phyloP scores from a whole-genome alignment of 2,888 invertebrate genomes.

The Seladonia tumulorum region DNA sequence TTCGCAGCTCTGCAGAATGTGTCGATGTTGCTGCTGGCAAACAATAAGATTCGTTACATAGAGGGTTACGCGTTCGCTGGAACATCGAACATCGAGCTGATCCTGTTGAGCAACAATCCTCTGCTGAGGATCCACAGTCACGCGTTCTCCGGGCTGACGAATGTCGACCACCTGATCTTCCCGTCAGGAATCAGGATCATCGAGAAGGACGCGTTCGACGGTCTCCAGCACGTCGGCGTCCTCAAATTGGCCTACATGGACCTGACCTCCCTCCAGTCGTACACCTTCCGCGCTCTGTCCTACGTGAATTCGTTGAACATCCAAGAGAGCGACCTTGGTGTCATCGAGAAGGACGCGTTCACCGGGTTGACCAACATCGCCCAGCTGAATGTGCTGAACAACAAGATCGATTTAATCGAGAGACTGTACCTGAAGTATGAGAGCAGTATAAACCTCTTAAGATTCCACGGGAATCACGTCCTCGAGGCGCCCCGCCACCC shows the following conservation, averaged over 20 bases:
- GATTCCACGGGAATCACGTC: constrained; percentile 93
- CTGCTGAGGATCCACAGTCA: constrained; percentile 91
- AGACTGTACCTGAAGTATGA: constrained; percentile 87
- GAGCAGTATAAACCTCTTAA: constrained; percentile 89
- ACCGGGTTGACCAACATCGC: constrained; percentile 90
- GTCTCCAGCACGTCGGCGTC: constrained; percentile 92
- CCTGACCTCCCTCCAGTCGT: constrained; percentile 88
- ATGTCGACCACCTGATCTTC: constrained; percentile 92
- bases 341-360: constrained; percentile 90
- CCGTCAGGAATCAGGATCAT: constrained; percentile 92
- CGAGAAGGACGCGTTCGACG: constrained; percentile 92
- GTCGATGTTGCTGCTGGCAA: constrained; percentile 88
- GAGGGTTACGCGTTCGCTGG: constrained; percentile 94
- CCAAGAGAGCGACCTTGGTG: constrained; percentile 93
- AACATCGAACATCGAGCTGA: constrained; percentile 92
- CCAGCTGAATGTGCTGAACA: constrained; percentile 91
- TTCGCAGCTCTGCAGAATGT: constrained; percentile 94
- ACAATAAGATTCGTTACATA: constrained; percentile 90
- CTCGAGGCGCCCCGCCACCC: constrained; percentile 89
- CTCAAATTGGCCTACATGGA: constrained; percentile 94
- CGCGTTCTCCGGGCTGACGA: constrained; percentile 93
- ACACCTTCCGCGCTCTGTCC: constrained; percentile 91
- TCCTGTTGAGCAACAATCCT: constrained; percentile 94
- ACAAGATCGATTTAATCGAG: constrained; percentile 93
- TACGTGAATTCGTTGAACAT: constrained; percentile 91